A percentile compares a stretch with the other conserved stretches of the same genome.
Conservation (phyloP, 64 coral and sea anemone species). For the Porites australiensis region DNA sequence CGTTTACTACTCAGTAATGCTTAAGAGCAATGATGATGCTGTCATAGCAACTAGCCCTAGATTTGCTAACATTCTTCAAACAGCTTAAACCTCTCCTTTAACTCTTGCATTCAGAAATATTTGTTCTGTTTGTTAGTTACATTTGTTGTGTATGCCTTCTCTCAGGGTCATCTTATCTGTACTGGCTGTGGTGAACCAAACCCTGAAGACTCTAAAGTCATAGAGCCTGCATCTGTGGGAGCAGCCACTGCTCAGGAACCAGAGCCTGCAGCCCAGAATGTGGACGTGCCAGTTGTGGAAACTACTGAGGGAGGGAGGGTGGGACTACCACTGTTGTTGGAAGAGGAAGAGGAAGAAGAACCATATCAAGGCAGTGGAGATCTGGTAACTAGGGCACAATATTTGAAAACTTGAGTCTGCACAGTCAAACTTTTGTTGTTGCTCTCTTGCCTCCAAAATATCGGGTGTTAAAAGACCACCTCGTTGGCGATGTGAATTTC, state of each 20-base stretch:
- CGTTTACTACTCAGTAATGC: no score
- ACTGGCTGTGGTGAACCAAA: slow-evolving; percentile 50
- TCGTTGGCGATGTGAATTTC: no score
- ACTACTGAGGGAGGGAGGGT: slow-evolving; percentile 20
- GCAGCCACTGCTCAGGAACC: not conserved
- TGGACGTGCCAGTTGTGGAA: not conserved
- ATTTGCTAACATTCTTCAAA: no score
- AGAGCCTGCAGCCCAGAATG: not conserved
- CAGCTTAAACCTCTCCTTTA: no score
- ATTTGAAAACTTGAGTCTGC: no score
- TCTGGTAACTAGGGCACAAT: not conserved
- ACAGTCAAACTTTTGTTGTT: no score
- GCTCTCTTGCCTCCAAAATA: no score
- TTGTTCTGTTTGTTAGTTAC: not conserved
- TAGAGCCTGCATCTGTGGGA: not conserved
- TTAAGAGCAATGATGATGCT: no score
- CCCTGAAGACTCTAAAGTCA: not conserved
- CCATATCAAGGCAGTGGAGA: not conserved
- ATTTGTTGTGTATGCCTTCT: not conserved
- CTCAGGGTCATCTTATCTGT: slow-evolving; percentile 63
- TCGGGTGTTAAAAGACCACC: no score
- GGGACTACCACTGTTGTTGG: slow-evolving; percentile 17
- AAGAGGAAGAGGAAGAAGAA: slow-evolving; percentile 33
- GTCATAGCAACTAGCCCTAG: no score
- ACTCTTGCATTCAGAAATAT: no score